Conservation (phyloP, 2,797 vertebrate genomes). For the Sebastes cheni region DNA sequence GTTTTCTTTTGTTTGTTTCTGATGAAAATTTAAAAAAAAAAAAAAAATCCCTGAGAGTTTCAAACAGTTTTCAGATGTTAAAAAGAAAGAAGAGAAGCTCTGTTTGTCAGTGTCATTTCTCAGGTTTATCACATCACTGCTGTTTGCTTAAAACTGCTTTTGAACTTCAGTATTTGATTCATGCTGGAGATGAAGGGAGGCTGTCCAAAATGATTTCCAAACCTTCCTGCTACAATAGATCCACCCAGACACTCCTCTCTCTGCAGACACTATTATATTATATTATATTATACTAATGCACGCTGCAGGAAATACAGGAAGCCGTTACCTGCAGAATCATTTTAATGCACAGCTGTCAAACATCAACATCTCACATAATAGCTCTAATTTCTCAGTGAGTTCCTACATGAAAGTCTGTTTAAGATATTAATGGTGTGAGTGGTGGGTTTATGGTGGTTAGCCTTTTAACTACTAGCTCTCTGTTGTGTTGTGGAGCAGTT, state of each 20-base stretch:
- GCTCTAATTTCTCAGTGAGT: neutral
- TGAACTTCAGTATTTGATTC: slow-evolving; percentile 10
- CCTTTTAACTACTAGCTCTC: neutral
- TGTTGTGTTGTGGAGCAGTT: neutral
- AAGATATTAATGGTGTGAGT: neutral
- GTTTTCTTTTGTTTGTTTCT: too few relatives aligned
- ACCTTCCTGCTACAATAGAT: neutral
- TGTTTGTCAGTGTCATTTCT: neutral
- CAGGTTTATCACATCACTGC: neutral
- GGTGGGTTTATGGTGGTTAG: neutral
- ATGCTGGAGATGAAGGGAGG: neutral
- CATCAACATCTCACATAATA: neutral
- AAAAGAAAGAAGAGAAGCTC: neutral
- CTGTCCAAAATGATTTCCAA: neutral
- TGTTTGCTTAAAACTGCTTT: slow-evolving; percentile 14
- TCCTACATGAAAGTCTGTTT: neutral
- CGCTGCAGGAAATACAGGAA: neutral
- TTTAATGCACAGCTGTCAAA: neutral
- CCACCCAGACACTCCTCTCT: neutral
- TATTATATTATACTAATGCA: neutral
- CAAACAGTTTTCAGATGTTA: neutral
- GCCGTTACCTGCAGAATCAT: neutral
- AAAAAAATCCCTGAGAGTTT: neutral
- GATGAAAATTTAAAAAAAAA: too few relatives aligned
- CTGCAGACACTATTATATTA: neutral